Evolutionary conservation across 2,888 invertebrate species (phyloP).

Genomic region (Platycheirus albimanus): DNA sequence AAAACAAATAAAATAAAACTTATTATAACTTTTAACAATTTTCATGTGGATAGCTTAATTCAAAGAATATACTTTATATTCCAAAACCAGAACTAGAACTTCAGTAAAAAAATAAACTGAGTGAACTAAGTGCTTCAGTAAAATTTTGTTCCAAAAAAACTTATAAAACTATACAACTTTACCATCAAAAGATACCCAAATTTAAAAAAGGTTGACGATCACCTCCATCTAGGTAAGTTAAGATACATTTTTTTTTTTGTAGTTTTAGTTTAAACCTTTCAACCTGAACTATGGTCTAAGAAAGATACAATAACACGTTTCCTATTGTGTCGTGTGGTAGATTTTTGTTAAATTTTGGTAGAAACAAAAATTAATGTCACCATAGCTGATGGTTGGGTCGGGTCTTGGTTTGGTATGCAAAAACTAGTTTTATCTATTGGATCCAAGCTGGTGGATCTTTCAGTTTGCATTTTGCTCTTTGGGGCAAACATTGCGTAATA

Average conservation of each 20-base stretch:
- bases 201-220: conserved; percentile 43
- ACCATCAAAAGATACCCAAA: not conserved
- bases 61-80: too few relatives aligned
- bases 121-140: too few relatives aligned
- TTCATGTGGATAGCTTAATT: too few relatives aligned
- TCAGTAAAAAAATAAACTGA: too few relatives aligned
- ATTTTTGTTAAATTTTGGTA: conserved; percentile 29
- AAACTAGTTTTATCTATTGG: conserved; percentile 50
- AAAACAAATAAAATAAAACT: too few relatives aligned
- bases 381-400: conserved; percentile 5
- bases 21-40: too few relatives aligned
- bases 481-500: conserved; percentile 54
- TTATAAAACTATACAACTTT: too few relatives aligned
- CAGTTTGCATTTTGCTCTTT: conserved; percentile 47
- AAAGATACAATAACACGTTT: conserved; percentile 35
- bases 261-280: too few relatives aligned
- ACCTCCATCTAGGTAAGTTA: conserved; percentile 31
- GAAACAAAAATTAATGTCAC: conserved; percentile 53
- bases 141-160: too few relatives aligned
- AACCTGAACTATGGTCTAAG: too few relatives aligned
- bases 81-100: too few relatives aligned
- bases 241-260: not conserved
- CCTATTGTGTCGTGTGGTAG: conserved; percentile 35
- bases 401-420: conserved; percentile 40
- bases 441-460: conserved; percentile 35